These are phyloP conservation scores for Acrocera orbiculus DNA, from an alignment of 2,888 invertebrate genomes.

Conservation along the genomic window DNA sequence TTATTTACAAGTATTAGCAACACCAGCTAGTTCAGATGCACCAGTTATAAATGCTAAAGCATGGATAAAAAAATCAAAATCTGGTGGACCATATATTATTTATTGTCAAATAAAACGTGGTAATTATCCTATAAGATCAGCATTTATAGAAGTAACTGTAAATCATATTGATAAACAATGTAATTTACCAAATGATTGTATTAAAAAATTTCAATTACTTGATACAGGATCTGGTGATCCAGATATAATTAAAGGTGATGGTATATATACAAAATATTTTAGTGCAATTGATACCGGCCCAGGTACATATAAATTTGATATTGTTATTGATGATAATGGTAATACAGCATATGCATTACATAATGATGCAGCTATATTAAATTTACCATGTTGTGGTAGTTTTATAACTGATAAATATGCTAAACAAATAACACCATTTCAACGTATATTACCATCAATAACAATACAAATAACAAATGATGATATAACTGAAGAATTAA, in stretches of 20 bases:
- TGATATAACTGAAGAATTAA: conserved; percentile 18
- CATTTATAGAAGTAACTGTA: conserved; percentile 37
- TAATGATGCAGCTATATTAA: conserved; percentile 9
- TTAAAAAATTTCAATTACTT: conserved; percentile 32
- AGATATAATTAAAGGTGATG: conserved; percentile 44
- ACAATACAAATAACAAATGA: conserved; percentile 30
- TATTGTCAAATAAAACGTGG: conserved; percentile 38
- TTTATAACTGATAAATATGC: conserved; percentile 28
- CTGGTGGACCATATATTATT: conserved; percentile 32
- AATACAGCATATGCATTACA: conserved; percentile 30
- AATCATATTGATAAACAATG: conserved; percentile 22
- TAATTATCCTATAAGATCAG: conserved; percentile 37
- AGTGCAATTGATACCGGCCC: conserved; percentile 30
- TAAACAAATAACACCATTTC: conserved; percentile 34
- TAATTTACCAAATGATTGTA: conserved; percentile 17
- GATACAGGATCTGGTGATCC: conserved; percentile 47
- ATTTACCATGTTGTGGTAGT: conserved; percentile 35
- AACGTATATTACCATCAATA: conserved; percentile 33
- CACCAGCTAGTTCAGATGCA: conserved; percentile 26
- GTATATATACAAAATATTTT: conserved; percentile 45
- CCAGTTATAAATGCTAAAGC: conserved; percentile 31
- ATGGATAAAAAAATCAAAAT: conserved; percentile 28
- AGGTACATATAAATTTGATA: conserved; percentile 35
- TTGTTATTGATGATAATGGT: conserved; percentile 35
- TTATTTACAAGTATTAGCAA: conserved; percentile 41